Base-by-base conservation (phyloP, 2,888 invertebrate species). In the Capitulum mitella region DNA sequence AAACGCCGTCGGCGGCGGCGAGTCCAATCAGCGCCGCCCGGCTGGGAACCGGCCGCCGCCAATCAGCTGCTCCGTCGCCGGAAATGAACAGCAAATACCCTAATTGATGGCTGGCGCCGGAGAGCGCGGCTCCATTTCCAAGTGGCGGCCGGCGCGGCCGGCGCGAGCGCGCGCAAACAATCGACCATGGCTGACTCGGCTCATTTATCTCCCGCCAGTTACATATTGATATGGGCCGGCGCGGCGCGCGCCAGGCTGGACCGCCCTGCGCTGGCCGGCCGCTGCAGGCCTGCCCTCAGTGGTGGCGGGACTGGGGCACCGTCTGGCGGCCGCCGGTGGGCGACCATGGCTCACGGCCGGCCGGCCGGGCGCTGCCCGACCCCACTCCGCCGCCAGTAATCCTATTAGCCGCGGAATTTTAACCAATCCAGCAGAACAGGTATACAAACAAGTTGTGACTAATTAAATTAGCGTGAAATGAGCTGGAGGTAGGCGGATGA, bases 361-460 rank as follows among this genome's bases (percentile, higher is more conserved):
- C 70, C 70, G 6, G 16, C 26, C 70, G 37, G 37, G 37, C 19
- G 8, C 70, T n/a, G n/a, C n/a, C n/a, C n/a, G n/a, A n/a, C n/a
- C n/a, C n/a, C n/a, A n/a, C n/a, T n/a, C n/a, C 37, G 70, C 70
- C 70, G 16, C 37, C 37, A 32, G 22, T 61, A 70, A 70, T 70
- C 70, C 70, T 32, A 70, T 37, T 70, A 70, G 70, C 70, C 5
- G 37, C 22, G 70, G 70, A 70, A 70, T 70, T 16, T 70, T 70
- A 70, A 70, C 70, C 70, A 70, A 70, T 70, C 70, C 70, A 70
- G 22, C 37, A 34, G 70, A 70, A 37, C 70, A 37, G 70, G 70
- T 70, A 70, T 70, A 70, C 70, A 70, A 70, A 70, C 70, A 70
- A 70, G 70, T 70, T 70, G 70, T 70, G 70, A 70, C 70, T 70